Base-by-base conservation (phyloP, 2,113 vertebrate genomes). In the Bucco capensis region DNA sequence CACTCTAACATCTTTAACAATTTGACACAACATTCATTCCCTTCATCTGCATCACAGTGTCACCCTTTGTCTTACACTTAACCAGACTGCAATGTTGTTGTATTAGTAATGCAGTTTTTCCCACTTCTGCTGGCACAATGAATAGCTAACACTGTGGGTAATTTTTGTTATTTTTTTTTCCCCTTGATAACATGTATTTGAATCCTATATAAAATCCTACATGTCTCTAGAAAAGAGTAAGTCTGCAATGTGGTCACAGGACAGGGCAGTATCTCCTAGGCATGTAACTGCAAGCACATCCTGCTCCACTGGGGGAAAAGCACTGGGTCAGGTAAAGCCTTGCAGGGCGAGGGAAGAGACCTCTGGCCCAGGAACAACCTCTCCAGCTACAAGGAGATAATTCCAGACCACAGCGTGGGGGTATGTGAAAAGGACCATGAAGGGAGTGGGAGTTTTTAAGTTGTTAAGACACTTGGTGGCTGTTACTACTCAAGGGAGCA, bases 81-180 rank as follows among this genome's bases (percentile, higher is more conserved):
- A 0, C 25, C 35, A 60, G 22, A 69, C 1, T 54, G 31, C 21
- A 24, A 37, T 11, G 37, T 0, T 44, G 15, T 23, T 74, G 12
- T 51, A 37, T 33, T 47, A 42, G 27, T 42, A 78, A 56, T 22
- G 51, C 13, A 49, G n/a, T 10, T 70, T 61, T 64, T 51, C 9
- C 15, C 35, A 77, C 28, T 77, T 84, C 58, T 60, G 9, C 24
- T 23, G 37, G 35, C 56, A 56, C 38, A 33, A 46, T 2, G 1
- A 86, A 64, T 14, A 57, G 14, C 33, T 71, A 83, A 57, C 5
- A 40, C 25, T 33, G 22, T 30, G 15, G 22, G n/a, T n/a, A n/a
- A n/a, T 24, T 56, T 28, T 31, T 57, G 6, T 18, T n/a, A 6
- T 35, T 35, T 25, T 33, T 75, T 21, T 75, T 38, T 6, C 2